Evolutionary conservation across 1,140 invertebrate genomes (phyloP).

Genomic region (Drosophila leontia): DNA sequence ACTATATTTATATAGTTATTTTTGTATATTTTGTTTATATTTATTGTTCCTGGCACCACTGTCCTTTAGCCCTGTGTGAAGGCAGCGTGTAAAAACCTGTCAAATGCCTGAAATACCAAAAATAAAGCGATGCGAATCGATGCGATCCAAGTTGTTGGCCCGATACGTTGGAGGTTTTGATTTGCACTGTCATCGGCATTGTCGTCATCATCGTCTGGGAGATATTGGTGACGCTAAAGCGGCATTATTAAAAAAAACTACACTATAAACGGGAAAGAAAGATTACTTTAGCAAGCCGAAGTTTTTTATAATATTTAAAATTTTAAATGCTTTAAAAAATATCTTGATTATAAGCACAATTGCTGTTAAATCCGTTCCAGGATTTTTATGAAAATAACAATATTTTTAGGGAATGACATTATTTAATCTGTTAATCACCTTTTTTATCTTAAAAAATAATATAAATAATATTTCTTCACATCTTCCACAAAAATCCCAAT

Average conservation of each 20-base stretch:
- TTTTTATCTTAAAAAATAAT: too few species aligned
- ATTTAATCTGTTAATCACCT: too few species aligned
- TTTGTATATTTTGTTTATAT: not conserved
- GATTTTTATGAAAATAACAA: not conserved
- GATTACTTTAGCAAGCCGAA: not conserved
- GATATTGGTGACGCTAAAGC: slow-evolving; percentile 77
- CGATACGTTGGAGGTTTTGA: slow-evolving; percentile 71
- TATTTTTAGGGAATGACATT: too few species aligned
- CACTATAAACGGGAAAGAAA: slow-evolving; percentile 9
- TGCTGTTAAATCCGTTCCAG: not conserved
- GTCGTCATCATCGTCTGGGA: slow-evolving; percentile 39
- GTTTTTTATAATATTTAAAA: too few species aligned
- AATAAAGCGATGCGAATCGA: slow-evolving; percentile 73
- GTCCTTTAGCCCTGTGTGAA: slow-evolving; percentile 13
- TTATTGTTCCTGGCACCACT: slow-evolving; percentile 21
- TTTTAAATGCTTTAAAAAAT: too few species aligned
- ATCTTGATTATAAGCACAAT: too few species aligned
- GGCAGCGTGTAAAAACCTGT: slow-evolving; percentile 70
- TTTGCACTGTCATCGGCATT: slow-evolving; percentile 47
- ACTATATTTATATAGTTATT: not conserved
- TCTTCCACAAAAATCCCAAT: not conserved
- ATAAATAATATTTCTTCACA: too few species aligned
- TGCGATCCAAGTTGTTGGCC: slow-evolving; percentile 56
- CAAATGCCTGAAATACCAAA: slow-evolving; percentile 73
- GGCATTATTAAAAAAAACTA: slow-evolving; percentile 18